Percentiles rank a stretch among this genome's conserved stretches.
phyloP scores from a whole-genome alignment of 2,888 invertebrate species.

The Leucophenga montana region DNA sequence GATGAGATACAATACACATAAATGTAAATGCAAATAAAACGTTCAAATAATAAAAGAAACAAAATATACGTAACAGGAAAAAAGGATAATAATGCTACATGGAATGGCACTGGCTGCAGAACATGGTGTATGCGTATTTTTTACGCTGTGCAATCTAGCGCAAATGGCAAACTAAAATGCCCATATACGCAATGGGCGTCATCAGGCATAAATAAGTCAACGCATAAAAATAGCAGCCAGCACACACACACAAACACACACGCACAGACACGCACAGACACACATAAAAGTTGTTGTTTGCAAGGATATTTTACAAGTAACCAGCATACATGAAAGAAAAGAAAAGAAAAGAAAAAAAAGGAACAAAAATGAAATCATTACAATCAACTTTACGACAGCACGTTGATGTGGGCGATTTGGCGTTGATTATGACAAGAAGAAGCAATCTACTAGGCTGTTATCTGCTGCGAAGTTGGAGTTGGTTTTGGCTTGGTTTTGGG shows the following conservation, averaged over 20 bases:
- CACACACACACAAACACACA: not conserved
- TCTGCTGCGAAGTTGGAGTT: not conserved
- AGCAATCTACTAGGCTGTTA: not conserved
- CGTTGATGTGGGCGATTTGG: constrained; percentile 21
- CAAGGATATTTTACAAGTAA: not conserved
- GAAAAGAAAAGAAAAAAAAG: constrained; percentile 26
- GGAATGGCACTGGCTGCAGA: not conserved
- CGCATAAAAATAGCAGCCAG: constrained; percentile 9
- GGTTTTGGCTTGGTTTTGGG: not conserved
- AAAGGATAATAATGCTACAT: constrained; percentile 63
- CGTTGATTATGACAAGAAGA: constrained; percentile 16
- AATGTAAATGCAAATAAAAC: constrained; percentile 1
- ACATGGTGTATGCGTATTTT: constrained; percentile 5
- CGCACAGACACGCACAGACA: not conserved
- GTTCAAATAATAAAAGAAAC: not conserved
- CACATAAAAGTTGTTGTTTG: not conserved
- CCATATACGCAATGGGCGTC: constrained; percentile 45
- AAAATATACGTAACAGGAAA: constrained; percentile 44
- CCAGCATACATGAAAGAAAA: no score
- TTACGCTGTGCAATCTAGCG: constrained; percentile 36
- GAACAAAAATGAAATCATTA: constrained; percentile 57
- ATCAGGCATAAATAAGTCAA: constrained; percentile 38
- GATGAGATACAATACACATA: no score
- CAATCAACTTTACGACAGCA: constrained; percentile 60
- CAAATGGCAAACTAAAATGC: constrained; percentile 8